A percentile compares a stretch with the other conserved stretches of the same genome.
phyloP scores from a whole-genome alignment of 1,140 invertebrate genomes.

The Trichoplusia ni region DNA sequence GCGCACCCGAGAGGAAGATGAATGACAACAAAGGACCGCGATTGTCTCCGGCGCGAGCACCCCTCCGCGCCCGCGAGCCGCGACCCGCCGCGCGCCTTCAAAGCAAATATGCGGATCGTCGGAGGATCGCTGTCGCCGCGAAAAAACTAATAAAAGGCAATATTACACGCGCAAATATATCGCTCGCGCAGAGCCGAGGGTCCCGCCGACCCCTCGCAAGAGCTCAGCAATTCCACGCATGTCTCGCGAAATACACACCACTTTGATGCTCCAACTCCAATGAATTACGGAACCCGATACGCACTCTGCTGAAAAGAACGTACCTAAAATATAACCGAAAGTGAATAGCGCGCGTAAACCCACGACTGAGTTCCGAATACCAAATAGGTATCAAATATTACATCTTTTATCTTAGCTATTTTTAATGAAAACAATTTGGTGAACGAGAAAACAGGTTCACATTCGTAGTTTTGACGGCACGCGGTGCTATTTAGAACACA shows the following conservation, averaged over 20 bases:
- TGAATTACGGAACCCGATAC: too few species aligned
- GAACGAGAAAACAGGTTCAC: too few species aligned
- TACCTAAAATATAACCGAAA: too few species aligned
- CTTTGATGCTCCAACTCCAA: constrained; percentile 20
- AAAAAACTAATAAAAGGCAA: constrained; percentile 77
- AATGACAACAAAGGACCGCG: constrained; percentile 37
- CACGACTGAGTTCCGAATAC: too few species aligned
- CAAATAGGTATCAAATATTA: too few species aligned
- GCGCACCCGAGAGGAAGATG: constrained; percentile 30
- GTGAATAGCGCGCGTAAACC: too few species aligned
- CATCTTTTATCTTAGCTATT: too few species aligned
- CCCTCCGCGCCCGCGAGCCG: too few species aligned
- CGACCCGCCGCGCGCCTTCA: constrained; percentile 46
- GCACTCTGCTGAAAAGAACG: too few species aligned
- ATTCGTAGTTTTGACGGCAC: too few species aligned
- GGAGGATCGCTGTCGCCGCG: constrained; percentile 64
- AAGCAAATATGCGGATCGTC: constrained; percentile 62
- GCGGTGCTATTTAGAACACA: neutral
- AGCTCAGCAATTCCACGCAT: constrained; percentile 32
- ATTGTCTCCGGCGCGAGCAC: constrained; percentile 35
- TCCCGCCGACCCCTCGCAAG: constrained; percentile 22
- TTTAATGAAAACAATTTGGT: too few species aligned
- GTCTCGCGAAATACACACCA: constrained; percentile 7
- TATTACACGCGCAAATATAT: constrained; percentile 61
- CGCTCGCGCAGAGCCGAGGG: constrained; percentile 11